A percentile compares a stretch with the other conserved stretches of the same genome.
Conservation (phyloP, 2,888 invertebrate genomes). For the Xestia rhomboidea region DNA sequence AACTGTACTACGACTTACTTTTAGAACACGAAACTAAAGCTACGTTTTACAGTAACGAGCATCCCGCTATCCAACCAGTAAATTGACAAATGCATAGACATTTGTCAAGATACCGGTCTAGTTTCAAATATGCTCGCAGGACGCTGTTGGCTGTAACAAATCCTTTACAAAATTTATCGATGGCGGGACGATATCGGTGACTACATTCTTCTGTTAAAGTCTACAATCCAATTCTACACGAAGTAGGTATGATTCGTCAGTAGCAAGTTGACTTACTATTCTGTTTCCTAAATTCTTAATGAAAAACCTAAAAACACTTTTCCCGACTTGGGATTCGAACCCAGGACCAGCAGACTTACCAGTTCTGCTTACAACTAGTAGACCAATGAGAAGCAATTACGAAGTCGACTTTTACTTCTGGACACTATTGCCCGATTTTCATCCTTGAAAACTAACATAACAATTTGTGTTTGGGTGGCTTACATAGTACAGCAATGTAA, state of each 20-base stretch:
- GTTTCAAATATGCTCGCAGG: not conserved
- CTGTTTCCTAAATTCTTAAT: too few species aligned
- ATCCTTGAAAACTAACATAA: too few species aligned
- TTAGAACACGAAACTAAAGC: too few species aligned
- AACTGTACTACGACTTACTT: not conserved
- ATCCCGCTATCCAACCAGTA: not conserved
- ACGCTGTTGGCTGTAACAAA: not conserved
- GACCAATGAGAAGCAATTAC: not conserved
- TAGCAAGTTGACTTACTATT: too few species aligned
- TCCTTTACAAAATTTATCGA: not conserved
- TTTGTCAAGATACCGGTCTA: constrained; percentile 2
- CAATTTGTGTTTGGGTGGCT: too few species aligned
- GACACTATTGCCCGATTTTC: not conserved
- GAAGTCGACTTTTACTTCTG: too few species aligned
- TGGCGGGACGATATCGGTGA: too few species aligned
- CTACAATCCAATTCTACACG: too few species aligned
- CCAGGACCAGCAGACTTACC: too few species aligned
- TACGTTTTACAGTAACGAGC: not conserved
- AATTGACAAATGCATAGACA: constrained; percentile 5
- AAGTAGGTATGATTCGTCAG: too few species aligned
- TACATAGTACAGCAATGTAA: too few species aligned
- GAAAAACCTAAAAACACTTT: not conserved
- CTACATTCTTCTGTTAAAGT: not conserved
- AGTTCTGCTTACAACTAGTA: too few species aligned
- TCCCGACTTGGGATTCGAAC: not conserved